These are phyloP conservation scores for Drosophila ironensis DNA, from an alignment of 1,140 invertebrate species.

Conservation along the genomic window DNA sequence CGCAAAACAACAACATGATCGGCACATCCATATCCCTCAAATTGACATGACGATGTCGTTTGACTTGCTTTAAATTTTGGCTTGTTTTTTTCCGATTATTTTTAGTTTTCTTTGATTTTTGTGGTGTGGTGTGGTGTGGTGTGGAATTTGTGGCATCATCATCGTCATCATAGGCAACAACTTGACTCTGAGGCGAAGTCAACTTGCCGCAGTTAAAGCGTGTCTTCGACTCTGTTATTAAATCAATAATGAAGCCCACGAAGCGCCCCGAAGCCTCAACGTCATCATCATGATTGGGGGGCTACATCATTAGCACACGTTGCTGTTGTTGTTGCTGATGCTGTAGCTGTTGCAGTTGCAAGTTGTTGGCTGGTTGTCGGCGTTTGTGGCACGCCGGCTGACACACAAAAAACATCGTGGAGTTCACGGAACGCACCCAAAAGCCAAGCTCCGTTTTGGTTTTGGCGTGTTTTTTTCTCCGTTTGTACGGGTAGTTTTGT, in stretches of 20 bases:
- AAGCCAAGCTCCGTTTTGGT: constrained; percentile 71
- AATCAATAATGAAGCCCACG: constrained; percentile 81
- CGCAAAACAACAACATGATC: constrained; percentile 30
- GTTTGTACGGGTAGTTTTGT: neutral
- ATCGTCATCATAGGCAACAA: constrained; percentile 50
- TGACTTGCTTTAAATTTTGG: constrained; percentile 53
- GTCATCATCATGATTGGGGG: constrained; percentile 48
- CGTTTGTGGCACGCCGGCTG: constrained; percentile 63
- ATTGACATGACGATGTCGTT: constrained; percentile 52
- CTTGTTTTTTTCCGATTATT: constrained; percentile 9
- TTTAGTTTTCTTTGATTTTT: constrained; percentile 4
- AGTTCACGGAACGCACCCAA: constrained; percentile 82
- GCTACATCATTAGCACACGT: constrained; percentile 72
- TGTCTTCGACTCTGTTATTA: constrained; percentile 79
- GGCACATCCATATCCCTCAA: constrained; percentile 16
- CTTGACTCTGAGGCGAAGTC: constrained; percentile 46
- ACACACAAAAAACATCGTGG: constrained; percentile 80
- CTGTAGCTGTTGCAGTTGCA: neutral
- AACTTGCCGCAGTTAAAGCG: constrained; percentile 71
- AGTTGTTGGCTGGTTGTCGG: constrained; percentile 28
- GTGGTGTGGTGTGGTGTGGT: constrained; percentile 27
- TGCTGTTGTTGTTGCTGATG: constrained; percentile 22
- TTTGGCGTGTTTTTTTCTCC: constrained; percentile 1
- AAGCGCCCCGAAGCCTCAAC: constrained; percentile 58
- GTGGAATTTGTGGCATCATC: constrained; percentile 67